phyloP scores from a whole-genome alignment of 2,113 vertebrate genomes.

The Rhineura floridana region DNA sequence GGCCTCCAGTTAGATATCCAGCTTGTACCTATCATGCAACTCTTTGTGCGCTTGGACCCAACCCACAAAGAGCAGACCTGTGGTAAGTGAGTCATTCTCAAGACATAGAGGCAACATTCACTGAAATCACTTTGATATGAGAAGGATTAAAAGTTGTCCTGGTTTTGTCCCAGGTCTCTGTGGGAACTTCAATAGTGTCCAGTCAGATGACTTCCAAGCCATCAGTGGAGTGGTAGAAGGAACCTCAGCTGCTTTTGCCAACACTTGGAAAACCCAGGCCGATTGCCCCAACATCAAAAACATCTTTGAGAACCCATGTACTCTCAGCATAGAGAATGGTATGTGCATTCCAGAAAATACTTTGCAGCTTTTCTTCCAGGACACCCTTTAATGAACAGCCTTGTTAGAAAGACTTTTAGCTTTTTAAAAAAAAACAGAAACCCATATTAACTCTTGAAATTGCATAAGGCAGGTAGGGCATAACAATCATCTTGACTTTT shows the following conservation, averaged over 20 bases:
- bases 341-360: background rate
- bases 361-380: background rate
- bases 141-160: background rate
- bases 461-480: background rate
- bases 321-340: constrained; percentile 88
- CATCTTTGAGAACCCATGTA: constrained; percentile 85
- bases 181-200: constrained; percentile 89
- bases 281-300: constrained; percentile 77
- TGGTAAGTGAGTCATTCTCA: constrained; percentile 76
- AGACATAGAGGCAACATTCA: background rate
- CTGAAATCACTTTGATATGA: background rate
- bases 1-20: constrained; percentile 85
- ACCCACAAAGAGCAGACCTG: constrained; percentile 78
- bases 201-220: constrained; percentile 86
- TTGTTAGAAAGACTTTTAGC: too few relatives aligned
- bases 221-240: constrained; percentile 86
- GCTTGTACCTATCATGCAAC: constrained; percentile 87
- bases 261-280: constrained; percentile 86
- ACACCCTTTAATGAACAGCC: background rate
- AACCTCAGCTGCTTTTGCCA: constrained; percentile 85
- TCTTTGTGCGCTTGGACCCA: constrained; percentile 76
- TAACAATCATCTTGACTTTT: background rate
- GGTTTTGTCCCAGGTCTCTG: constrained; percentile 83
- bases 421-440: background rate
- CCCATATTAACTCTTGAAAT: background rate